Conservation (phyloP, 2,888 invertebrate species). For the Melinaea marsaeus region DNA sequence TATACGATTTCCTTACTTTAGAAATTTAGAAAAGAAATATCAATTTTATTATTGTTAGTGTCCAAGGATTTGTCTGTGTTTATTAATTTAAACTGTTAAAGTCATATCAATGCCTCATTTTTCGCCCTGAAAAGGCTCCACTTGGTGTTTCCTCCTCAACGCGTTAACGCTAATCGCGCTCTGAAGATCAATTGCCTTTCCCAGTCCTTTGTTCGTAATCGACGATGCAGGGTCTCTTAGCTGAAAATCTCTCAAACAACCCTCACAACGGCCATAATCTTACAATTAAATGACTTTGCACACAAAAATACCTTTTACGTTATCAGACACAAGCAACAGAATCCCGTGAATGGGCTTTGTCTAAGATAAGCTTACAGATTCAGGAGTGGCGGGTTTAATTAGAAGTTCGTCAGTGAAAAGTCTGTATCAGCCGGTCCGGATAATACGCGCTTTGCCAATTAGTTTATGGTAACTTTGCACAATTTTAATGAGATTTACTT, state of each 20-base stretch:
- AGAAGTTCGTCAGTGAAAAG: conserved; percentile 51
- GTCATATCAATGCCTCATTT: conserved; percentile 29
- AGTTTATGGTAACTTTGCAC: conserved; percentile 62
- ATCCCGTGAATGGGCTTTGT: conserved; percentile 37
- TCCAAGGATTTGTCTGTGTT: too few relatives aligned
- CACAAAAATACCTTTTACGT: conserved; percentile 39
- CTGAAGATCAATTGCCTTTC: conserved; percentile 67
- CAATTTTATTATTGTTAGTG: too few relatives aligned
- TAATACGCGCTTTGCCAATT: conserved; percentile 58
- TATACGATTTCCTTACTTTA: too few relatives aligned
- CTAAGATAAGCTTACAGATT: conserved; percentile 48
- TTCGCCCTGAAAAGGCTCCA: conserved; percentile 33
- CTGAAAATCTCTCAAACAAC: conserved; percentile 48
- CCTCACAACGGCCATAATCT: conserved; percentile 36
- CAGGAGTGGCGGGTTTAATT: conserved; percentile 59
- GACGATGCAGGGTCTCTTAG: conserved; percentile 59
- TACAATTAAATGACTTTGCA: conserved; percentile 36
- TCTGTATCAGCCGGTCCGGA: conserved; percentile 47
- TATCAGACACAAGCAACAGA: conserved; percentile 37
- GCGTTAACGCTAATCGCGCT: conserved; percentile 59
- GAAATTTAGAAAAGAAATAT: too few relatives aligned
- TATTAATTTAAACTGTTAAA: conserved; percentile 17
- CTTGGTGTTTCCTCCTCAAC: conserved; percentile 40
- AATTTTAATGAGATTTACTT: conserved; percentile 60
- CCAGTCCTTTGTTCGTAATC: conserved; percentile 56